Evolutionary conservation across 2,888 invertebrate species (phyloP).

Genomic region (Plusia festucae): DNA sequence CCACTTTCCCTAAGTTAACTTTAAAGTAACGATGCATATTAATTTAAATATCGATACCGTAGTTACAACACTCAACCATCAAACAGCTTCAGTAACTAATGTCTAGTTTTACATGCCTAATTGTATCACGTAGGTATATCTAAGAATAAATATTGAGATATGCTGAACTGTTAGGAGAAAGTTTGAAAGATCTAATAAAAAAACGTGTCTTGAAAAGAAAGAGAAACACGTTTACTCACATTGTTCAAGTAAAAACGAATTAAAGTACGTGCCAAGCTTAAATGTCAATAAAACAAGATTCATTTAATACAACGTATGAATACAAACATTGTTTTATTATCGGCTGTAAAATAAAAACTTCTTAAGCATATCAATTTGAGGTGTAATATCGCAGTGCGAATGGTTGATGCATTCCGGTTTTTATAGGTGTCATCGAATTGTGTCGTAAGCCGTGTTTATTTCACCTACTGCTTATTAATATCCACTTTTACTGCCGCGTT

Average conservation of each 20-base stretch:
- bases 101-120: too few species aligned
- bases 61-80: slow-evolving; percentile 64
- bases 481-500: slow-evolving; percentile 67
- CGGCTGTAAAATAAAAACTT: slow-evolving; percentile 72
- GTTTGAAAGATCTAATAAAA: slow-evolving; percentile 2
- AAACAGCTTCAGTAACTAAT: slow-evolving; percentile 48
- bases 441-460: slow-evolving; percentile 75
- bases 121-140: too few species aligned
- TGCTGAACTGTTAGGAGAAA: neutral
- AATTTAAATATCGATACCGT: slow-evolving; percentile 79
- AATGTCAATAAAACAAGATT: slow-evolving; percentile 47
- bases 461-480: slow-evolving; percentile 75
- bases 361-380: slow-evolving; percentile 73
- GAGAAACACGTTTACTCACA: slow-evolving; percentile 8
- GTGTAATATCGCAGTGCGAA: slow-evolving; percentile 69
- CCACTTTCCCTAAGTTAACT: slow-evolving; percentile 77
- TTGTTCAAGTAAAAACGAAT: slow-evolving; percentile 39
- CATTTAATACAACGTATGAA: slow-evolving; percentile 54
- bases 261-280: slow-evolving; percentile 46
- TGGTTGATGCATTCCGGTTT: slow-evolving; percentile 69
- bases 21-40: slow-evolving; percentile 84
- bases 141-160: neutral
- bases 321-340: slow-evolving; percentile 58
- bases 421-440: slow-evolving; percentile 78
- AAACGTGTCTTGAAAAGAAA: slow-evolving; percentile 23